These are phyloP conservation scores for Nipponacmea schrenckii DNA, from an alignment of 2,888 invertebrate species.

Conservation along the genomic window DNA sequence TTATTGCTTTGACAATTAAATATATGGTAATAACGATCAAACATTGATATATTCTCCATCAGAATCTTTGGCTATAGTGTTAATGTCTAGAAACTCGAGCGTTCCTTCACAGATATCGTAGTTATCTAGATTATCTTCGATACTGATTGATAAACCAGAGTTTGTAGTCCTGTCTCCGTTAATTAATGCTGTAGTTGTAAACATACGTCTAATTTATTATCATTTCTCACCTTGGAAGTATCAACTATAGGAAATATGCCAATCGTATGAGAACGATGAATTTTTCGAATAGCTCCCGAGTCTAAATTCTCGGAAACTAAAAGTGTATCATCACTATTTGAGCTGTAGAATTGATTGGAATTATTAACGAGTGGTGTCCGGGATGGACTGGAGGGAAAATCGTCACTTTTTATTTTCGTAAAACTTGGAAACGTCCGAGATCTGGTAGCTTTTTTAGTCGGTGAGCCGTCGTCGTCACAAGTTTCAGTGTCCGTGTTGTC, in stretches of 20 bases:
- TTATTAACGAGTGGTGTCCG: neutral
- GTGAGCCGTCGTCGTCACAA: conserved; percentile 31
- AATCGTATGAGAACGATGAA: neutral
- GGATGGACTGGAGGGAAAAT: conserved; percentile 8
- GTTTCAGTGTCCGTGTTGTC: conserved; percentile 49
- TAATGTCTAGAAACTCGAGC: neutral
- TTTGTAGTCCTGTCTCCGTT: neutral
- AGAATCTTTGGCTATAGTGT: neutral
- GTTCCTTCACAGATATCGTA: neutral
- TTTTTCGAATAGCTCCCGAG: neutral
- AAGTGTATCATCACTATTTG: conserved; percentile 12
- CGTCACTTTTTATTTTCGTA: neutral
- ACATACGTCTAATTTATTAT: neutral
- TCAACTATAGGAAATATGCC: neutral
- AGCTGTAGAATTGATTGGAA: neutral
- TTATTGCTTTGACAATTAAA: no score
- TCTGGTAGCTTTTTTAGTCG: conserved; percentile 11
- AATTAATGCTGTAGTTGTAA: neutral
- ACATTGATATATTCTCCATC: conserved; percentile 2
- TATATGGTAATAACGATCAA: neutral
- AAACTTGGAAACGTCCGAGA: conserved; percentile 37
- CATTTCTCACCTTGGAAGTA: neutral
- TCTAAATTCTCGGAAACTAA: neutral
- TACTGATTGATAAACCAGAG: neutral
- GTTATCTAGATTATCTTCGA: neutral